phyloP scores from a whole-genome alignment of 1,140 invertebrate genomes.

The Drosophila athabasca region DNA sequence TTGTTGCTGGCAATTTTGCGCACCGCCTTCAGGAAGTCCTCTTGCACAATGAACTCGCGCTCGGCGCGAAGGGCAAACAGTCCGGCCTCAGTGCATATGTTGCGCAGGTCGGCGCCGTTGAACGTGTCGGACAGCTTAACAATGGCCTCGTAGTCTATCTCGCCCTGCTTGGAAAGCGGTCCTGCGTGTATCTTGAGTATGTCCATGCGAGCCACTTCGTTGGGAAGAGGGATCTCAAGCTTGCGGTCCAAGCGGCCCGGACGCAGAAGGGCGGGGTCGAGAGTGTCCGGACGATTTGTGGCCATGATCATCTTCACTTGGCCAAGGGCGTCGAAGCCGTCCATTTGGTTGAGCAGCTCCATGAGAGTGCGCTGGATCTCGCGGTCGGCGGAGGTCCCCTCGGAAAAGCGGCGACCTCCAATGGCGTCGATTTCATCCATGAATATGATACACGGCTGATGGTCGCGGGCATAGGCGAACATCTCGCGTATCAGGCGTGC shows the following conservation, averaged over 20 bases:
- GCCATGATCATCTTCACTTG: conserved; percentile 97
- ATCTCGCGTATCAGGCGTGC: conserved; percentile 99
- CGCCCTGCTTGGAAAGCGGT: conserved; percentile 98
- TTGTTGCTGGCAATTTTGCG: conserved; percentile 99
- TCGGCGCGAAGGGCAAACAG: conserved; percentile 95
- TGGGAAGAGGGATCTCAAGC: conserved; percentile 98
- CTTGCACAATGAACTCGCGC: conserved; percentile 96
- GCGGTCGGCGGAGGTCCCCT: conserved; percentile 98
- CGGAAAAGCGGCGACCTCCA: conserved; percentile 97
- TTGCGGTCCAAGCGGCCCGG: conserved; percentile 98
- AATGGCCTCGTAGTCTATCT: conserved; percentile 99
- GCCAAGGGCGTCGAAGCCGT: conserved; percentile 98
- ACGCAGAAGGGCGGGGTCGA: conserved; percentile 98
- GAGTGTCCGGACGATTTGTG: conserved; percentile 98
- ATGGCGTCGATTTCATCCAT: conserved; percentile 99
- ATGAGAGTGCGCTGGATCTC: conserved; percentile 99
- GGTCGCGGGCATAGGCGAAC: conserved; percentile 99
- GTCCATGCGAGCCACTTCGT: conserved; percentile 93
- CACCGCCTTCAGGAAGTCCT: conserved; percentile 99
- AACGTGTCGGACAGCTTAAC: conserved; percentile 99
- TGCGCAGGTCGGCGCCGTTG: conserved; percentile 99
- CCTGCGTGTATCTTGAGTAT: conserved; percentile 99
- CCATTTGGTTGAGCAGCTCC: conserved; percentile 99
- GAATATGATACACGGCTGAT: conserved; percentile 99
- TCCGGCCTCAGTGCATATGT: conserved; percentile 99